phyloP scores from a whole-genome alignment of 2,797 vertebrate genomes.

The Sebastes vulpes region DNA sequence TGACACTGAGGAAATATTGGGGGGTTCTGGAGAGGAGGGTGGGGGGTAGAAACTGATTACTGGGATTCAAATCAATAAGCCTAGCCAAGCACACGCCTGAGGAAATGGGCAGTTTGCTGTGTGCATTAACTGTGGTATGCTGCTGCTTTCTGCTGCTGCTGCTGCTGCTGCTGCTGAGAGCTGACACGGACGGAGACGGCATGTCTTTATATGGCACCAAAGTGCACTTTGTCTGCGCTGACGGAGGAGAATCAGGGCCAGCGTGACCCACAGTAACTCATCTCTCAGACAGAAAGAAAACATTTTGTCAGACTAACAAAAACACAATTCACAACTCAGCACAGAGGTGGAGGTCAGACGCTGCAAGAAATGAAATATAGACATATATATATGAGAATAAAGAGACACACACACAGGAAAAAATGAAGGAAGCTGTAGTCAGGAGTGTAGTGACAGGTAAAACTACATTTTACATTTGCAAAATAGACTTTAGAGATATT shows the following conservation, averaged over 20 bases:
- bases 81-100: conserved; percentile 68
- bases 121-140: conserved; percentile 79
- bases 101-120: conserved; percentile 76
- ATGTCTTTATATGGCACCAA: conserved; percentile 82
- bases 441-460: not conserved
- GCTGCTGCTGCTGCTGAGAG: conserved; percentile 44
- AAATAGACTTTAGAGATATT: not conserved
- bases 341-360: conserved; percentile 4
- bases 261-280: conserved; percentile 64
- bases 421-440: not conserved
- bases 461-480: not conserved
- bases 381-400: not conserved
- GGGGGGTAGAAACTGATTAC: conserved; percentile 72
- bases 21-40: conserved; percentile 13
- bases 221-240: conserved; percentile 80
- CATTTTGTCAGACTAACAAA: conserved; percentile 71
- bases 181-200: conserved; percentile 58
- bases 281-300: conserved; percentile 72
- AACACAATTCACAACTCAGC: conserved; percentile 51
- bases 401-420: not conserved
- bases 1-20: conserved; percentile 78
- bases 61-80: conserved; percentile 80
- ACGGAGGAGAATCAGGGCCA: conserved; percentile 60
- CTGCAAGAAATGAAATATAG: not conserved
- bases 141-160: conserved; percentile 56